Base-by-base conservation (phyloP, 2,888 invertebrate species). In the Cinara cedri region DNA sequence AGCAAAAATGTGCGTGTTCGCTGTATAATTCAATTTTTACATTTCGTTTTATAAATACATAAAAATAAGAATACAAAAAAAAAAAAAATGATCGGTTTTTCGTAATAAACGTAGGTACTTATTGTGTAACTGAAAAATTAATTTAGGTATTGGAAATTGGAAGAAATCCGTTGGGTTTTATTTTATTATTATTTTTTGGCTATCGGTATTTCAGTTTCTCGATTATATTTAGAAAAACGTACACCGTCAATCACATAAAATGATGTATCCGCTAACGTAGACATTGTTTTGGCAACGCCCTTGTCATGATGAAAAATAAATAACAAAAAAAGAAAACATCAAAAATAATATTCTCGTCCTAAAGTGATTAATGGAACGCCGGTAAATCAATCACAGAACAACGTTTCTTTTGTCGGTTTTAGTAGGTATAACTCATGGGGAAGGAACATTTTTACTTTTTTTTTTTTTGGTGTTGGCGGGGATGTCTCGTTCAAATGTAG, bases 211-310 rank as follows among this genome's bases (percentile, higher is more conserved):
- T 54, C 54, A 16, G 34, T 62, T 34, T 49, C 16, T 78, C 14
- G 70, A 49, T 78, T 78, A 78, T 78, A 78, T 78, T 78, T 78
- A 78, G 68, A 68, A n/a, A n/a, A n/a, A 60, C 42, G 21, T 60
- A 70, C n/a, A 16, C 34, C 51, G 78, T 78, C 78, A 78, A 70
- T 70, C 68, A 78, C 6, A 34, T 34, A 3, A 34, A 3, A 34
- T 6, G 34, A n/a, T 34, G 34, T 55, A 44, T 51, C 26, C 3
- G 34, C 3, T 3, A 3, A 4, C 34, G 62, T 42, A 72, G 54
- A 80, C 80, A 44, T 44, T 2, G 63, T 65, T 80, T 80, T 71
- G 71, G 80, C 72, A 72, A 80, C 80, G 71, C 71, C 80, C 63
- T 34, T 80, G 26, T 21, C 46, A 49, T 49, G 21, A 68, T 55